Evolutionary conservation across 2,113 vertebrate species (phyloP).

Genomic region (Grus americana): DNA sequence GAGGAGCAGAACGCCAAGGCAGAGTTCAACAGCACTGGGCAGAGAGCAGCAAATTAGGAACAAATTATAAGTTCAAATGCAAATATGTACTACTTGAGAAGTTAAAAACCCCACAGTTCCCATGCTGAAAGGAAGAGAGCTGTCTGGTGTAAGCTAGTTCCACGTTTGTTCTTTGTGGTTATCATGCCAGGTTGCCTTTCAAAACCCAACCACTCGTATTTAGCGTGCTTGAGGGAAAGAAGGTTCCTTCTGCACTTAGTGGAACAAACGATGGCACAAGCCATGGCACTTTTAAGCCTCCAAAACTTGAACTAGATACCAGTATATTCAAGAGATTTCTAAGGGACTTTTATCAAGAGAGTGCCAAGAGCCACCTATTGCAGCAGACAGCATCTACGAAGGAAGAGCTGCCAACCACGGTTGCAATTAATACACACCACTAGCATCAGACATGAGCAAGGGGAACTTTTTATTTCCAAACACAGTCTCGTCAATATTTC

Average conservation of each 20-base stretch:
- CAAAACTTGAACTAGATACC: not conserved
- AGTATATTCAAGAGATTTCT: not conserved
- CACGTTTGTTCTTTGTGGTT: not conserved
- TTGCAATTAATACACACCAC: accelerated
- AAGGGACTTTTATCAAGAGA: not conserved
- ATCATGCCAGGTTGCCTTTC: not conserved
- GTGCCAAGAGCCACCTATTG: not conserved
- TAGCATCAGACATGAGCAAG: not conserved
- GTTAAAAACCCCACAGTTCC: not conserved
- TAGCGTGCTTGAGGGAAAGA: not conserved
- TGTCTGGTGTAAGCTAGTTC: not conserved
- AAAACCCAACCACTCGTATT: not conserved
- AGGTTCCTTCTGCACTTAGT: not conserved
- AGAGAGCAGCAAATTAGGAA: not conserved
- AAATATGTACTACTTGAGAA: not conserved
- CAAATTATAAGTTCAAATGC: not conserved
- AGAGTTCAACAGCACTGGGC: not conserved
- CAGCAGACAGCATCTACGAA: not conserved
- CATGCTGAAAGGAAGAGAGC: not conserved
- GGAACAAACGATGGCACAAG: not conserved
- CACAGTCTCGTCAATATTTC: not conserved
- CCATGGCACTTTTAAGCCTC: not conserved
- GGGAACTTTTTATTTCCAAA: not conserved
- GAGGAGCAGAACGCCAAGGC: not conserved
- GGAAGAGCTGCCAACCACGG: not conserved